Evolutionary conservation across 2,888 invertebrate species (phyloP), one percentile per base, ranked within the genome.

Genomic region (Melinopterus prodromus): DNA sequence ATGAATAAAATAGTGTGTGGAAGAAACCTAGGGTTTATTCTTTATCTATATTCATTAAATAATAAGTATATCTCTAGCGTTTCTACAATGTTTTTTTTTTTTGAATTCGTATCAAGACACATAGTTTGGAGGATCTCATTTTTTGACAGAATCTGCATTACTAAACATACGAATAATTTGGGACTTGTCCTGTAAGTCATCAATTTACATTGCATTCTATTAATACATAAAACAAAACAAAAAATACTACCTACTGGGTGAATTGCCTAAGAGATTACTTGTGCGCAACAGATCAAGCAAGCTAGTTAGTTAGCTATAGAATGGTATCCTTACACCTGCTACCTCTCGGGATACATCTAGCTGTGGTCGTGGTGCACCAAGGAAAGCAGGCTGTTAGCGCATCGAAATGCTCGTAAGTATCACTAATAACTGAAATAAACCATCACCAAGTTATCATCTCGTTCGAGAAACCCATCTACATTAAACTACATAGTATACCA

Each of bases 361-460:
- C 92, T 84, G 92, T 92, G 81, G 92, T 92, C 82, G 91, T 92
- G 75, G 90, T 90, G 89, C 95, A 95, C 94, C 94, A 95, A 83
- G 95, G 94, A 89, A 95, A 94, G 89, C 94, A 95, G 87, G 94
- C 93, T 84, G 94, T 93, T 90, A 94, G 91, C 83, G 93, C 93
- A 90, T 94, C 94, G 90, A 94, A 92, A 88, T 94, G 93, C 87
- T 94, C 94, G 90, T 94, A 94, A 83, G 93, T 94, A 90, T 94
- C 94, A 90, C 92, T 91, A 87, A 92, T 91, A 86, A 92, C 92
- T 91, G 92, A 89, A 91, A 93, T 91, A 90, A 89, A 86, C 87
- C 86, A 86, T 88, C 87, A 86, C 84, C 86, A 84, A 85, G 80
- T 81, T 82, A 81, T 69, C 53, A 53, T 53, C 53, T 53, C 53